Evolutionary conservation across 1,140 invertebrate species (phyloP), one percentile per base, ranked within the genome.

Genomic region (Brachionus paranguensis): DNA sequence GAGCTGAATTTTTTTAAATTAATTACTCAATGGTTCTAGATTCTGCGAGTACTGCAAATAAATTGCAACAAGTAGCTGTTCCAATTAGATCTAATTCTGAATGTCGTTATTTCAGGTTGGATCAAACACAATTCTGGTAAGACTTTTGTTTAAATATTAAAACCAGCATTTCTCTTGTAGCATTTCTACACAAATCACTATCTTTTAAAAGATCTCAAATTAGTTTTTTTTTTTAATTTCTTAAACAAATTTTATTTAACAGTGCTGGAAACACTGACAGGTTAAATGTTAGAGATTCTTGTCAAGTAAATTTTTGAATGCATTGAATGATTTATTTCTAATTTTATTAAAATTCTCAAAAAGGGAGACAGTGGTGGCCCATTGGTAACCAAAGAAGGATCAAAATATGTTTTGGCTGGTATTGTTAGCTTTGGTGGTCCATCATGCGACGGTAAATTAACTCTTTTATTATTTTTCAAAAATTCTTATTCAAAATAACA

Each of bases 311-410:
- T 37, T 70, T n/a, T 1, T 45, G 20, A 74, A 45, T n/a, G 33
- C 27, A 2, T 6, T 8, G 24, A 33, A 17, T 41, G 10, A 17
- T 3, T 12, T 24, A 0, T 45, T 4, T 74, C 3, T 11, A 20
- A 45, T 20, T 20, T 17, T 29, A 24, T 29, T 7, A 17, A 76
- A 47, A 27, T 76, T 76, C 10, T 14, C n/a, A 5, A 76, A 76
- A 29, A 81, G 78, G 78, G 78, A 64, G 78, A 81, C 43, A 81
- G 78, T 27, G 78, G 78, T 81, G 78, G 78, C 20, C 78, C 78
- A 81, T 81, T 81, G 20, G 53, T 81, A 6, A 64, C 78, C 20
- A 64, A 64, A 60, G 78, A 64, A 60, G 24, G 17, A 41, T 24
- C 33, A 24, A 12, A 27, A 10, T 81, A 64, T 65, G 78, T 43